Evolutionary conservation across 1,140 invertebrate species (phyloP).

Genomic region (Pteromalus puparum): DNA sequence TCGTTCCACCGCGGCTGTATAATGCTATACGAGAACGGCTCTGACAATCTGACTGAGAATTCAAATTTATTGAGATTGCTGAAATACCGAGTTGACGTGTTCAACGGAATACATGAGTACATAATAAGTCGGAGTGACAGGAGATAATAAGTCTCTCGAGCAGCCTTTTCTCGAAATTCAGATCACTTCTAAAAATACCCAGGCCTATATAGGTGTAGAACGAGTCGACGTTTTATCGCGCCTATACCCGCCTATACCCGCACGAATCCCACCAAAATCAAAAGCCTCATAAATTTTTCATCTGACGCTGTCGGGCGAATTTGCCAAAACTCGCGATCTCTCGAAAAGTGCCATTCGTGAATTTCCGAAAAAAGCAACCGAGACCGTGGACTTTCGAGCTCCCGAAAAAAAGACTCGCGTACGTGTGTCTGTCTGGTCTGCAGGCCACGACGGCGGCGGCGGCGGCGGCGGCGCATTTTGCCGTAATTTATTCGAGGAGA

Average conservation of each 20-base stretch:
- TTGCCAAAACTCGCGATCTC: background rate
- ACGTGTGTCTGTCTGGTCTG: background rate
- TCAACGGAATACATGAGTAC: background rate
- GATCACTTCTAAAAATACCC: background rate
- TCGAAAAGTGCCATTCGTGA: background rate
- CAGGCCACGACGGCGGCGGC: no score
- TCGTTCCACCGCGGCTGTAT: no score
- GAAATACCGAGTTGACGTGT: background rate
- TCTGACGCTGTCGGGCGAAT: background rate
- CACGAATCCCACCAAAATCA: background rate
- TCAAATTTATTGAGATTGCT: constrained; percentile 1
- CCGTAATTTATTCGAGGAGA: constrained; percentile 39
- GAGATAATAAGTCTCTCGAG: background rate
- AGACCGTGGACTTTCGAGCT: background rate
- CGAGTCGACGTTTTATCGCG: background rate
- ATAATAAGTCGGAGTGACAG: background rate
- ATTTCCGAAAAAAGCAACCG: background rate
- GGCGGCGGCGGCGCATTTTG: constrained; percentile 9
- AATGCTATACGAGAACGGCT: background rate
- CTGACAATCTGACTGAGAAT: background rate
- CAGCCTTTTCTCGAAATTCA: constrained; percentile 13
- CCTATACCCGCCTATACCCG: background rate
- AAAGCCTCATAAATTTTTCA: background rate
- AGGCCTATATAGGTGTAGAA: background rate
- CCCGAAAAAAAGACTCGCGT: background rate